Evolutionary conservation across 2,888 invertebrate species (phyloP), one percentile per base, ranked within the genome.

Genomic region (Limnephilus marmoratus): DNA sequence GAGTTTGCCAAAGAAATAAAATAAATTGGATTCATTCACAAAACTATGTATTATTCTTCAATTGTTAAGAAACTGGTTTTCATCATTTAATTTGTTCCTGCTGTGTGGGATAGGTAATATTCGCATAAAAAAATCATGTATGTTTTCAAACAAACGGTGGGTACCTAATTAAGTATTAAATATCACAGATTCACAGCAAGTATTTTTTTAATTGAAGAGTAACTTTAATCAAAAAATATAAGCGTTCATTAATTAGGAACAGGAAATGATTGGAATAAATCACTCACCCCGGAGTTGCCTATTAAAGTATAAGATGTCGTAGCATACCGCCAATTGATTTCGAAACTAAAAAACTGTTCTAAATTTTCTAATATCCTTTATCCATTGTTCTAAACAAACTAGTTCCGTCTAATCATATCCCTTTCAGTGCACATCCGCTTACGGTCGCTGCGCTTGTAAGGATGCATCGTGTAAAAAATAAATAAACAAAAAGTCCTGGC

Each of bases 341-440:
- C 53, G 53, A 31, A 53, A 34, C 31, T 1, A n/a, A 41, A 85
- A 86, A 41, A n/a, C 88, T 29, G 24, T 53, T 53, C 80, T 68
- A 88, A 88, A 53, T 34, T 88, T 88, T 68, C 68, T 68, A 88
- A 88, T 88, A 88, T 88, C 80, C 88, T 88, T 88, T 15, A 29
- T 34, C n/a, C 86, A n/a, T 24, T 86, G 53, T 80, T 68, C 37
- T 88, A 88, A 68, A 88, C 53, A 88, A 53, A 88, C 68, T 88
- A 68, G 88, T 68, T 88, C 80, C 88, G 31, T 88, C 34, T 45
- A 86, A 86, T 86, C 41, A 86, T 45, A 49, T 86, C 49, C 68
- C 49, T 86, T 86, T 29, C 86, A 41, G 24, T 37, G 86, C 86
- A 29, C 86, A 86, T 86, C 86, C 86, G 29, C 45, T 86, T 12